Conservation (phyloP, 2,888 invertebrate species). For the Pedicia rivosa region DNA sequence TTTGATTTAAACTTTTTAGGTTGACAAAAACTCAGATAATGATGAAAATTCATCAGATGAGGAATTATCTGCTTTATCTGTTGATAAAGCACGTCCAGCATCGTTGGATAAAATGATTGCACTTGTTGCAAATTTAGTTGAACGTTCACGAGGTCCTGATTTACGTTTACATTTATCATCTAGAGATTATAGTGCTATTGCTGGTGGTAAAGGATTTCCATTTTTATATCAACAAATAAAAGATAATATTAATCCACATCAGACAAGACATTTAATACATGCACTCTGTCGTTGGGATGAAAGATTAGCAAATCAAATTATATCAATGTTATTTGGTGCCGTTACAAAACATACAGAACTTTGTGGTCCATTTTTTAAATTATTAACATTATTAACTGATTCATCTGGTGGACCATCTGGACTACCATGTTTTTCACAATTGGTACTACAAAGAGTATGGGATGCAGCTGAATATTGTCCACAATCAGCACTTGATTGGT, state of each 20-base stretch:
- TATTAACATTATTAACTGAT: conserved; percentile 76
- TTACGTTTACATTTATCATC: conserved; percentile 57
- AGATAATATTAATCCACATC: conserved; percentile 81
- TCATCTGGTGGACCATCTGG: conserved; percentile 60
- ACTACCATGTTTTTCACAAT: conserved; percentile 79
- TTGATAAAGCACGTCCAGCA: conserved; percentile 68
- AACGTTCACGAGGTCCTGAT: conserved; percentile 67
- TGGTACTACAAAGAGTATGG: conserved; percentile 78
- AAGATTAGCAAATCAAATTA: conserved; percentile 70
- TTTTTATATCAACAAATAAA: conserved; percentile 90
- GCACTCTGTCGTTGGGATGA: conserved; percentile 86
- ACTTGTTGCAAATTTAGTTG: conserved; percentile 72
- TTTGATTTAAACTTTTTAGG: conserved; percentile 15
- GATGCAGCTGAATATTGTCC: conserved; percentile 81
- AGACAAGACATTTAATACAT: conserved; percentile 81
- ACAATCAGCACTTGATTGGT: conserved; percentile 84
- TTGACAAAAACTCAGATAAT: conserved; percentile 31
- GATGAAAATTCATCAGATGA: conserved; percentile 36
- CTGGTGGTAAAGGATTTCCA: conserved; percentile 84
- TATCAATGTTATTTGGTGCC: conserved; percentile 79
- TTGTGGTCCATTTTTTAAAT: conserved; percentile 83
- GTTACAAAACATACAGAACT: conserved; percentile 80
- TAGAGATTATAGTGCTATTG: conserved; percentile 64
- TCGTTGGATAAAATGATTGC: conserved; percentile 94
- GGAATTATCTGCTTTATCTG: conserved; percentile 32